Base-by-base conservation (phyloP, 2,113 vertebrate genomes). In the Herpailurus yagouaroundi region DNA sequence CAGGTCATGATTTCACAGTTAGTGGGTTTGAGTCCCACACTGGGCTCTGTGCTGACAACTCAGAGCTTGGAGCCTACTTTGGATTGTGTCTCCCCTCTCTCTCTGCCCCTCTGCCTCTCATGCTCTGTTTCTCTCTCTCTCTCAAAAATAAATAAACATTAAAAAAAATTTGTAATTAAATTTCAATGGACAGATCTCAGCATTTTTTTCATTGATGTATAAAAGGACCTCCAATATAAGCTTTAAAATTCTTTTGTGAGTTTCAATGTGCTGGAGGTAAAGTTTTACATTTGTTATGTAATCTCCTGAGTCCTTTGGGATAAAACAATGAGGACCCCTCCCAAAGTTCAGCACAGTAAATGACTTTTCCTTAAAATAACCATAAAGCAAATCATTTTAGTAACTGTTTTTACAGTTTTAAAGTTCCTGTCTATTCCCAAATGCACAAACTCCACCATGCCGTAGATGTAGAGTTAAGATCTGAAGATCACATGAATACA, bases 391-490 rank as follows among this genome's bases (percentile, higher is more conserved):
- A 97, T 97, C 31, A 94, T 96, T 98, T 98, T 89, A 95, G 97
- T 79, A 97, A 96, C 41, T 5, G 68, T 90, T 97, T 97, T 95
- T 94, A 36, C 36, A 25, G 31, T 57, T 97, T 97, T 95, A 76
- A 95, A 97, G 89, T 97, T 97, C 85, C 97, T 97, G 87, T 97
- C 88, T 97, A 77, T 87, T 98, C 97, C 98, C 93, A 10, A 87
- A 0, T 73, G 95, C 38, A 92, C 64, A 31, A 85, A 85, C 21
- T 92, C 50, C 89, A 66, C 50, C 64, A 77, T 5, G 64, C 66
- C 84, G 25, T 57, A 31, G 68, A 86, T 97, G 98, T 97, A 97
- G 91, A 97, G 87, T 55, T 86, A 97, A 97, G 97, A 97, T 96
- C 94, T 96, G 86, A 98, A 90, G 95, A 95, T 74, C 79, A 29